Conservation (phyloP, 2,797 vertebrate species). For the Melanotaenia parkinsoni region DNA sequence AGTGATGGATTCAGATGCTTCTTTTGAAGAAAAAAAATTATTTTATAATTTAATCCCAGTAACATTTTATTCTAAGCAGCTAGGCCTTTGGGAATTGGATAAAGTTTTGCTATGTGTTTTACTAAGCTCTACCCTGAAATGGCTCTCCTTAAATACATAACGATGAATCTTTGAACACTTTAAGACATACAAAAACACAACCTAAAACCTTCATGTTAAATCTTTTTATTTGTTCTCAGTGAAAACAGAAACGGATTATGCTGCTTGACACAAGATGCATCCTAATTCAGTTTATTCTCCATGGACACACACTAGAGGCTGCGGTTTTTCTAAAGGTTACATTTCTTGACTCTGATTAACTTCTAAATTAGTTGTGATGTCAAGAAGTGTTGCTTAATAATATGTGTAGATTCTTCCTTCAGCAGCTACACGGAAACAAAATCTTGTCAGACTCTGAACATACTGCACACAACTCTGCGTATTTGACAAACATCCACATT, state of each 20-base stretch:
- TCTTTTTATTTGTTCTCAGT: neutral
- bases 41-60: neutral
- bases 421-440: neutral
- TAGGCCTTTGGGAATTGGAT: neutral
- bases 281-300: neutral
- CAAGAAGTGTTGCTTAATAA: neutral
- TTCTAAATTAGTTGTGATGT: neutral
- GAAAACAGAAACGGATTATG: neutral
- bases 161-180: neutral
- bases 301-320: neutral
- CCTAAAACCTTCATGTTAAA: neutral
- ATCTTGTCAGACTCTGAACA: neutral
- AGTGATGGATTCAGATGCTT: slow-evolving; percentile 20
- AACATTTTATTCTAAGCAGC: neutral
- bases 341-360: neutral
- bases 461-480: neutral
- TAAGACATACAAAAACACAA: neutral
- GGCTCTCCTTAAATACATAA: neutral
- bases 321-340: neutral
- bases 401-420: neutral
- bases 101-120: neutral
- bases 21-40: slow-evolving; percentile 2
- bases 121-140: neutral
- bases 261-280: neutral
- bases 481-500: neutral